Evolutionary conservation across 2,888 invertebrate species (phyloP).

Genomic region (Drepana falcataria): DNA sequence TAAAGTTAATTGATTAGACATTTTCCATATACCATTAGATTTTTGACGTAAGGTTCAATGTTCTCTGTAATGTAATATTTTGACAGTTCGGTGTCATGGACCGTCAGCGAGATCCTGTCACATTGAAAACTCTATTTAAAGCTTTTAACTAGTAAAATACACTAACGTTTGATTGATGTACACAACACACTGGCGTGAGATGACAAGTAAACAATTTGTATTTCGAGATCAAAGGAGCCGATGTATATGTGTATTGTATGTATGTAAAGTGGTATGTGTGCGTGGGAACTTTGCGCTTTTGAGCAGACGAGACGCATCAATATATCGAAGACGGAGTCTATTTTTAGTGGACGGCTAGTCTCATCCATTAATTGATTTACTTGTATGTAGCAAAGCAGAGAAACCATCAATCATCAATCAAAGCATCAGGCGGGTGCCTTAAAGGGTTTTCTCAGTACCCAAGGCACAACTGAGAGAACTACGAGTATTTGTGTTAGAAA

Average conservation of each 20-base stretch:
- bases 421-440: too few species aligned
- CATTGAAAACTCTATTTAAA: background rate
- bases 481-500: too few species aligned
- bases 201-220: background rate
- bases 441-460: too few species aligned
- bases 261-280: background rate
- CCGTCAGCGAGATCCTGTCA: background rate
- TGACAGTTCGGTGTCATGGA: slow-evolving; percentile 9
- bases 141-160: background rate
- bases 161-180: background rate
- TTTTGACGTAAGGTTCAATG: slow-evolving; percentile 8
- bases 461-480: too few species aligned
- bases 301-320: too few species aligned
- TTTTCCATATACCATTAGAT: background rate
- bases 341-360: background rate
- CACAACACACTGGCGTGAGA: background rate
- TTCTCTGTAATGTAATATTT: slow-evolving; percentile 6
- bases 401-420: too few species aligned
- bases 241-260: background rate
- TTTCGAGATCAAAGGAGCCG: background rate
- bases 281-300: background rate
- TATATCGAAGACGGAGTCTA: too few species aligned
- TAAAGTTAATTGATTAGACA: background rate
- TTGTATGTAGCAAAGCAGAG: too few species aligned
- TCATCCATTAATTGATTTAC: too few species aligned